These are phyloP conservation scores for Zaprionus ghesquierei DNA, from an alignment of 1,140 invertebrate genomes.

Conservation along the genomic window DNA sequence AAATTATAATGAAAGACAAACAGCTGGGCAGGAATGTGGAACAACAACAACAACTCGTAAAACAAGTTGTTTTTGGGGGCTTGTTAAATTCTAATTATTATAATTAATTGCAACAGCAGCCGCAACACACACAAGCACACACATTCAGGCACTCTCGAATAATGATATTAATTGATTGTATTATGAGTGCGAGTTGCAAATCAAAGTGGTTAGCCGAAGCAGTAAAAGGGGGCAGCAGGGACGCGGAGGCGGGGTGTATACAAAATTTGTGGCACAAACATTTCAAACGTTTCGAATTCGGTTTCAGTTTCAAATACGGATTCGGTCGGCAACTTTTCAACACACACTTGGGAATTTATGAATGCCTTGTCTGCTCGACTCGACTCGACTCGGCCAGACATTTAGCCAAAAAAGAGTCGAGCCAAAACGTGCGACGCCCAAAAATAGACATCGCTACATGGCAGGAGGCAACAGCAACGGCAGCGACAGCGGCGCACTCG, in stretches of 20 bases:
- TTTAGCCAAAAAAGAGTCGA: slow-evolving; percentile 72
- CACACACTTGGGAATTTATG: slow-evolving; percentile 75
- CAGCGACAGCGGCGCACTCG: slow-evolving; percentile 18
- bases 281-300: slow-evolving; percentile 32
- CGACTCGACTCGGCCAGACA: slow-evolving; percentile 41
- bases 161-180: slow-evolving; percentile 79
- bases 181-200: slow-evolving; percentile 68
- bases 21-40: slow-evolving; percentile 37
- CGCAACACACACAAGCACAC: slow-evolving; percentile 42
- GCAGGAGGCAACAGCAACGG: slow-evolving; percentile 1
- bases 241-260: not conserved
- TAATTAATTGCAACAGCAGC: slow-evolving; percentile 73
- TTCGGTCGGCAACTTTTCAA: slow-evolving; percentile 61
- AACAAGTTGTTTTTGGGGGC: slow-evolving; percentile 43
- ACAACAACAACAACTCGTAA: slow-evolving; percentile 14
- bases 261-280: slow-evolving; percentile 58
- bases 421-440: slow-evolving; percentile 71
- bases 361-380: slow-evolving; percentile 40
- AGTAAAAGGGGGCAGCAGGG: not conserved
- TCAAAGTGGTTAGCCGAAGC: slow-evolving; percentile 37
- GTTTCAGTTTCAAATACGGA: slow-evolving; percentile 8
- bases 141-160: slow-evolving; percentile 36
- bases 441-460: slow-evolving; percentile 75
- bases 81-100: slow-evolving; percentile 77
- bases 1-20: slow-evolving; percentile 41